A percentile compares a stretch with the other conserved stretches of the same genome.
These are phyloP conservation scores for Drosophila leontia DNA, from an alignment of 1,140 invertebrate genomes.

Conservation along the genomic window DNA sequence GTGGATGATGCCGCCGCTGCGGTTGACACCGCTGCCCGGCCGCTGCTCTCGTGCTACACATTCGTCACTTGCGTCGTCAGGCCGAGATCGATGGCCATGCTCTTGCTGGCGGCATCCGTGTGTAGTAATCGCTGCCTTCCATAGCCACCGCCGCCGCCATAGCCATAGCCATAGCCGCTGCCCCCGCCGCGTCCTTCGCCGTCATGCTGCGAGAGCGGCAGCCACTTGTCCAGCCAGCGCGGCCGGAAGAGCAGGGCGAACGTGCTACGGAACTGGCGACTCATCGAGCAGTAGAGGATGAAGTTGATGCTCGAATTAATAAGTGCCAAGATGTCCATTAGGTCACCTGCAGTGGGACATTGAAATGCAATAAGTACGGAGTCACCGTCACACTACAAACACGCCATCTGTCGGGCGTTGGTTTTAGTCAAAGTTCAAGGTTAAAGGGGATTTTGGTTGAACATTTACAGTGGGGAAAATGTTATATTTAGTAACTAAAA, in stretches of 20 bases:
- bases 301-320: slow-evolving; percentile 99
- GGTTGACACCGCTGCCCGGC: slow-evolving; percentile 30
- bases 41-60: slow-evolving; percentile 82
- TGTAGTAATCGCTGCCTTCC: slow-evolving; percentile 66
- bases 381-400: neutral
- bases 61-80: slow-evolving; percentile 84
- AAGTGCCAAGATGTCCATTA: slow-evolving; percentile 97
- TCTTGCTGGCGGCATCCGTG: slow-evolving; percentile 78
- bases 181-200: slow-evolving; percentile 49
- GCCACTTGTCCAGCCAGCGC: slow-evolving; percentile 86
- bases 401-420: slow-evolving; percentile 2
- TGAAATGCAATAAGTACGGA: slow-evolving; percentile 33
- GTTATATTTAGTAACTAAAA: neutral
- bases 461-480: too few relatives aligned
- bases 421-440: slow-evolving; percentile 3
- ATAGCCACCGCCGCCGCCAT: slow-evolving; percentile 47
- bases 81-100: slow-evolving; percentile 77
- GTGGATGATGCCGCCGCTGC: slow-evolving; percentile 52
- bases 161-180: slow-evolving; percentile 18
- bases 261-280: slow-evolving; percentile 96
- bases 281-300: slow-evolving; percentile 99
- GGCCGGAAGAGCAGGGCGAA: slow-evolving; percentile 91
- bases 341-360: slow-evolving; percentile 87
- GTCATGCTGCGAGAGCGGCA: slow-evolving; percentile 86
- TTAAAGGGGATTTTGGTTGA: neutral